These are phyloP conservation scores for Danio albolineatus DNA, from an alignment of 2,797 vertebrate genomes.

Conservation along the genomic window DNA sequence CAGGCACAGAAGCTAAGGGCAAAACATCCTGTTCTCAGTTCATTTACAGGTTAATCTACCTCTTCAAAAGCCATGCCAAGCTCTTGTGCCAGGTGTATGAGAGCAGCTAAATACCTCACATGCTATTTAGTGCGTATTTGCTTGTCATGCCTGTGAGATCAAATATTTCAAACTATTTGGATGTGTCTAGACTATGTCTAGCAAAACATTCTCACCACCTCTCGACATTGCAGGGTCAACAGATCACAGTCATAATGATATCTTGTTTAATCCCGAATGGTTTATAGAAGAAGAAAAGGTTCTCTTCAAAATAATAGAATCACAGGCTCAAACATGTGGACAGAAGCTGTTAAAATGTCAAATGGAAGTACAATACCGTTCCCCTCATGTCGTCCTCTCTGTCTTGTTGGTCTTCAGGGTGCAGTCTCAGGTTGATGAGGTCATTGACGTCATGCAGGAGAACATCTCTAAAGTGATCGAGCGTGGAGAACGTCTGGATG, in stretches of 20 bases:
- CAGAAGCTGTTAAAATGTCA: conserved; percentile 15
- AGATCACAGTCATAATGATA: conserved; percentile 42
- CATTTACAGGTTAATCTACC: conserved; percentile 26
- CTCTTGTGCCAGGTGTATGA: conserved; percentile 34
- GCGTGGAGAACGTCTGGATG: conserved; percentile 94
- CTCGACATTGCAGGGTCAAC: conserved; percentile 22
- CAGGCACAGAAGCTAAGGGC: conserved; percentile 4
- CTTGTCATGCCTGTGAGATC: conserved; percentile 17
- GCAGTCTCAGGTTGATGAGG: conserved; percentile 98
- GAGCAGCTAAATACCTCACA: conserved; percentile 29
- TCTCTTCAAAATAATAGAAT: conserved; percentile 20
- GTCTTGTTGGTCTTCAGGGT: conserved; percentile 78
- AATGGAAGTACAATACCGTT: conserved; percentile 5
- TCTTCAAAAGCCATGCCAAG: conserved; percentile 25
- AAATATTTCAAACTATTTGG: conserved; percentile 33
- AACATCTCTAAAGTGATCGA: conserved; percentile 99
- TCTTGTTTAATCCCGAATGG: conserved; percentile 9
- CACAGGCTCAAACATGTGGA: conserved; percentile 3
- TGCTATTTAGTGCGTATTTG: conserved; percentile 6
- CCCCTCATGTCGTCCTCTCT: conserved; percentile 10
- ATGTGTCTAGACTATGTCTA: conserved; percentile 35
- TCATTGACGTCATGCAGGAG: conserved; percentile 99
- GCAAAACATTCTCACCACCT: conserved; percentile 26
- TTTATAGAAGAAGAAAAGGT: conserved; percentile 8
- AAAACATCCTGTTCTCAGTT: conserved; percentile 40